phyloP scores from a whole-genome alignment of 2,113 vertebrate genomes.

The Phaethon lepturus region DNA sequence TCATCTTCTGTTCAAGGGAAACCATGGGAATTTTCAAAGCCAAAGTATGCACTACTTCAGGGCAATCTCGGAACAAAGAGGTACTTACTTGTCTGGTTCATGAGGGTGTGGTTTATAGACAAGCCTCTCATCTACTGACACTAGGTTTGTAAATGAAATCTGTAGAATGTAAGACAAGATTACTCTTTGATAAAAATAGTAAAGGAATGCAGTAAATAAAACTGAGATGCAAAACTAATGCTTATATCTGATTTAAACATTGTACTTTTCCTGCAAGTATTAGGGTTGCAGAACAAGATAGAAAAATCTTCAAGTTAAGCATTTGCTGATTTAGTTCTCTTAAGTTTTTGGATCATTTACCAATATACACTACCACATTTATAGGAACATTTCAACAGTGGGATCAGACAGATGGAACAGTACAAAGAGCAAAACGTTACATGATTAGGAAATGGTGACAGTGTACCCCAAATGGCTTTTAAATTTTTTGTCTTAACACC shows the following conservation, averaged over 20 bases:
- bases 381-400: background rate
- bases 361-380: background rate
- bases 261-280: background rate
- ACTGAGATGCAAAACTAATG: background rate
- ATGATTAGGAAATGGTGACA: background rate
- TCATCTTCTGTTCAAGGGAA: background rate
- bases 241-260: background rate
- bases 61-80: background rate
- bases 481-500: background rate
- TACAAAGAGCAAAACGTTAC: background rate
- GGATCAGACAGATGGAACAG: background rate
- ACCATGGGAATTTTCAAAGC: background rate
- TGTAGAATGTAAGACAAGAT: conserved; percentile 45
- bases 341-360: background rate
- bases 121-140: conserved; percentile 94
- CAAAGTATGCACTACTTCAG: background rate
- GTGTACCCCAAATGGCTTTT: background rate
- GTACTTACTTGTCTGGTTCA: conserved; percentile 88
- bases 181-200: background rate
- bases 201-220: background rate
- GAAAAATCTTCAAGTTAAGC: background rate
- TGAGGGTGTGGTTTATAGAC: conserved; percentile 94
- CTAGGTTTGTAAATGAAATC: conserved; percentile 97
- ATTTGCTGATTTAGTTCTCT: background rate
- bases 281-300: background rate